Base-by-base conservation (phyloP, 2,888 invertebrate genomes). In the Dicycla oo region DNA sequence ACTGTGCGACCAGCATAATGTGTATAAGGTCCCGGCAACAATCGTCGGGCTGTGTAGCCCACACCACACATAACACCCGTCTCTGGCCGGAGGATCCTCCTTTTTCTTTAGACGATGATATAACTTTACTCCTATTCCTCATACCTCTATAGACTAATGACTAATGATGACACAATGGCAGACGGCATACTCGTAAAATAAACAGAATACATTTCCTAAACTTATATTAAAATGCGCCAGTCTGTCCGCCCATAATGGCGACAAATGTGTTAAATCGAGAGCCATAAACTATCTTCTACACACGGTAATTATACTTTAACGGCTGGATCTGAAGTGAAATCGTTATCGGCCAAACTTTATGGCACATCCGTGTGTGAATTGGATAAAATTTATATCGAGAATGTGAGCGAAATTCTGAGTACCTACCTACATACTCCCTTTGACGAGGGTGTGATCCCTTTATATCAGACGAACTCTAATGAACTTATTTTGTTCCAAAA, bases 401-500 rank as follows among this genome's bases (percentile, higher is more conserved):
- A 73, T 86, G 84, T 84, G 84, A 81, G 81, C 77, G 68, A 86
- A 80, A 85, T 86, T 83, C 85, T 73, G 69, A 84, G 79, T 78
- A 64, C 40, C 57, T 53, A 82, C 76, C 53, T 49, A 64, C 49
- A n/a, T 68, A 40, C n/a, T 0, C 20, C 4, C 66, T 65, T 45
- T 88, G 90, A 90, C 85, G 86, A 90, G 88, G 89, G 90, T 90
- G 81, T 78, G 74, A 81, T 76, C 86, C 85, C 73, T 87, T 86
- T 81, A 75, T 82, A 84, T 89, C 80, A 87, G 87, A 85, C 80
- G 80, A 85, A 83, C 88, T 87, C 84, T 90, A 91, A 92, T 91
- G 85, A 88, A 90, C 87, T 87, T 87, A 81, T 86, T 82, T 86
- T 87, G 88, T 86, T 84, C 82, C 79, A 81, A 86, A 88, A 87